These are phyloP conservation scores for Stenichneumon culpator DNA, from an alignment of 2,888 invertebrate genomes.

Conservation along the genomic window DNA sequence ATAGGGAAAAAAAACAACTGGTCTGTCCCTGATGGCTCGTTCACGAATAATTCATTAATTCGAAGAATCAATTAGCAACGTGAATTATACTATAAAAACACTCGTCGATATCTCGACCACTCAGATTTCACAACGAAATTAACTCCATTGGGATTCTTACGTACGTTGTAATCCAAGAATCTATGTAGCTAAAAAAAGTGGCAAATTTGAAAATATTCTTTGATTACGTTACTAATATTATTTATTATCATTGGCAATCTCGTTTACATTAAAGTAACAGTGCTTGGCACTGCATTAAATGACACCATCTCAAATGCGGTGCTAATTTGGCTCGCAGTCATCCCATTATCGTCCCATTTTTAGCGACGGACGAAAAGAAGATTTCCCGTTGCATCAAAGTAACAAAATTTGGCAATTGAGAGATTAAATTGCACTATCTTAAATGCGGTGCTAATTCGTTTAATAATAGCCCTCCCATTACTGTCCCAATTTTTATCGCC, in stretches of 20 bases:
- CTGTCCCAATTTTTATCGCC: not conserved
- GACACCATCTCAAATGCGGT: not conserved
- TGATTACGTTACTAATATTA: too few relatives aligned
- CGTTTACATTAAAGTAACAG: not conserved
- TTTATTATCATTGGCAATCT: not conserved
- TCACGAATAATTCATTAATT: slow-evolving; percentile 50
- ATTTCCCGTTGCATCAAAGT: not conserved
- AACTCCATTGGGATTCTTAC: not conserved
- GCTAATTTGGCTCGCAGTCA: not conserved
- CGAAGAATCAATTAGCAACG: slow-evolving; percentile 31
- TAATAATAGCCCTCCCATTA: too few relatives aligned
- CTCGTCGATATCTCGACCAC: not conserved
- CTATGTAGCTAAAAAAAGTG: not conserved
- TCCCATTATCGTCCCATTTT: not conserved
- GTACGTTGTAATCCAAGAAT: not conserved
- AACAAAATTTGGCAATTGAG: too few relatives aligned
- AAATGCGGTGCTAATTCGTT: too few relatives aligned
- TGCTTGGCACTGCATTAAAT: not conserved
- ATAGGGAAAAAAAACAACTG: slow-evolving; percentile 3
- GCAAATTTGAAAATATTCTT: not conserved
- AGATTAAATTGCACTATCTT: too few relatives aligned
- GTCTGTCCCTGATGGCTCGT: slow-evolving; percentile 30
- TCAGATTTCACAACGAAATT: not conserved
- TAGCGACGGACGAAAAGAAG: not conserved
- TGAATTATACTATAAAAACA: not conserved